Base-by-base conservation (phyloP, 2,113 vertebrate genomes). In the Campylomormyrus numenius region DNA sequence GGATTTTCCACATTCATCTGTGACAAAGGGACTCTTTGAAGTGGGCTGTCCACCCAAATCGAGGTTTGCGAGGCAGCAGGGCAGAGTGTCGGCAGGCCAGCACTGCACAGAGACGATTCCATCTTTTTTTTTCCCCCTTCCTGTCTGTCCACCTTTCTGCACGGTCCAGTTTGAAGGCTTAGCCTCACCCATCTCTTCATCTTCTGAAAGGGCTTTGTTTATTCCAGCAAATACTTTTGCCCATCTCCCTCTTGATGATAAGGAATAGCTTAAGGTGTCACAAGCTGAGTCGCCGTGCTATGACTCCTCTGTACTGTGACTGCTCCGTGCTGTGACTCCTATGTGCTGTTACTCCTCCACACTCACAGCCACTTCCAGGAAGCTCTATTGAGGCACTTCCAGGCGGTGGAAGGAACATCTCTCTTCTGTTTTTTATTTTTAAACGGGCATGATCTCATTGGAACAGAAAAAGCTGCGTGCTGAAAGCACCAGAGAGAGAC, bases 221-320 rank as follows among this genome's bases (percentile, higher is more conserved):
- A 95, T 94, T 94, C 93, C 92, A 95, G 93, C 94, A 94, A 96
- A 95, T 93, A 94, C 94, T 93, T 15, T 95, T 94, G 93, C 93
- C 94, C 95, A 92, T 92, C 74, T 70, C 89, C 92, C 94, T 92
- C 92, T 94, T 94, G 93, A 93, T 93, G 95, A 96, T 95, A 95
- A 95, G 95, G 92, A 92, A 93, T 90, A 93, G 94, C 92, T 95
- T 95, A 96, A 94, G 94, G 94, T 93, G 93, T 89, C 91, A 88
- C 92, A 90, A 93, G 93, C 5, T 70, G 27, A 92, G 92, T 80
- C 13, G 19, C 52, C 45, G 27, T 35, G 21, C 35, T n/a, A 9
- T 19, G 19, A 31, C n/a, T 58, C 53, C 19, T 10, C n/a, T 31
- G n/a, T 31, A 4, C 70, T 15, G 31, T 31, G 70, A 77, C 70